Conservation (phyloP, 1,140 invertebrate genomes). For the Saccostrea echinata region DNA sequence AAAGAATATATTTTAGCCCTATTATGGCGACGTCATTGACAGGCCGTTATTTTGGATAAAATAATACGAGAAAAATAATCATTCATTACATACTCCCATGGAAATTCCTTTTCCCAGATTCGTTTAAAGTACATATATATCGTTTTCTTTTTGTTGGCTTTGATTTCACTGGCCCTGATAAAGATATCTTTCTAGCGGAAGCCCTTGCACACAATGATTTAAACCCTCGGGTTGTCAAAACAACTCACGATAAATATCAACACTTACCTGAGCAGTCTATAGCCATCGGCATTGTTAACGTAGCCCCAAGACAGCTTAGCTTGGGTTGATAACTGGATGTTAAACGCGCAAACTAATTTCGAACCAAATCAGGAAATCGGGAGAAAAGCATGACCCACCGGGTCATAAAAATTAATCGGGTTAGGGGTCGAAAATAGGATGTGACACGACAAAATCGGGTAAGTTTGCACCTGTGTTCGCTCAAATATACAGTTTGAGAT, state of each 20-base stretch:
- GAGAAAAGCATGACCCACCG: not conserved
- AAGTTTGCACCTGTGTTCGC: not conserved
- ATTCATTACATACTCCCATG: no score
- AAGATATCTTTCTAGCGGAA: not conserved
- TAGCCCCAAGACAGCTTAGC: not conserved
- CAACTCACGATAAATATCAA: not conserved
- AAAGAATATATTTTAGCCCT: no score
- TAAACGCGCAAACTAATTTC: not conserved
- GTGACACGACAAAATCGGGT: not conserved
- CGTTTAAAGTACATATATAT: not conserved
- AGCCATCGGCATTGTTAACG: not conserved
- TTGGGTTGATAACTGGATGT: not conserved
- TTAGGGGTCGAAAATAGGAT: not conserved
- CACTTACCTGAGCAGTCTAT: not conserved
- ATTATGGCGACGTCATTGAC: no score
- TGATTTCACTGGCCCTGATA: not conserved
- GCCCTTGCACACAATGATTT: not conserved
- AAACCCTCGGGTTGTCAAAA: not conserved
- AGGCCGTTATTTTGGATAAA: no score
- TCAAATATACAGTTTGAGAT: no score
- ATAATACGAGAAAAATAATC: no score
- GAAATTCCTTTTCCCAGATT: not conserved
- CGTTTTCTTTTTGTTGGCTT: slow-evolving; percentile 1
- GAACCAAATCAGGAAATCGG: not conserved
- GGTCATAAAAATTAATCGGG: no score